Evolutionary conservation across 2,888 invertebrate genomes (phyloP), one percentile per base, ranked within the genome.

Genomic region (Drosophila pseudotakahashii): DNA sequence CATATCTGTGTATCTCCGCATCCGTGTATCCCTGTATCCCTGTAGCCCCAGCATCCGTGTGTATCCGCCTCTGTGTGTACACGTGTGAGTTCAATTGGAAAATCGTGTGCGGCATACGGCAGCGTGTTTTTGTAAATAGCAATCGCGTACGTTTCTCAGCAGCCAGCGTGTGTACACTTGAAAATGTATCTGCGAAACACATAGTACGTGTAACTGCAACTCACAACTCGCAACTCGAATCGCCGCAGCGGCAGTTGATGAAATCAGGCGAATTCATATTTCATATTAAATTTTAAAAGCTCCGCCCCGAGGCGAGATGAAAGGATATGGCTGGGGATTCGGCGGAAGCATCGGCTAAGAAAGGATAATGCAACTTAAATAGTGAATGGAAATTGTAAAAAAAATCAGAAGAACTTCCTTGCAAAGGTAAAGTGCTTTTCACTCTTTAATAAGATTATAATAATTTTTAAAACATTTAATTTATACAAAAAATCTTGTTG

Each of bases 1-100:
- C 58, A 41, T 63, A 45, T 51, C 53, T 44, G 53, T 66, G 45
- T 64, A 42, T 52, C 60, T 61, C 60, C 44, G 61, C 60, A 48
- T 63, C 41, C 54, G 34, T 53, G 41, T 69, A 36, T 48, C 55
- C 14, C 34, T 1, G 34, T 34, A 34, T 11, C 19, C 19, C 19
- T 19, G 19, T 19, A 19, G 19, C 34, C 34, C 26, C 26, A 7
- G 23, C 23, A 23, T 23, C 23, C 23, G 23, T 23, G 47, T 62
- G 61, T 57, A 39, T 39, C 48, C 68, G 53, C 61, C 23, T 55
- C 45, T 69, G 61, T 71, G 78, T 74, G 60, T 73, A 84, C 79
- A 88, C 89, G 84, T 87, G 89, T 84, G 76, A 86, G 89, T 85
- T 90, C 91, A 90, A 89, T 90, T 90, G 90, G 91, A 90, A 90